phyloP scores from a whole-genome alignment of 2,797 vertebrate species.

The Holocentrus rufus region DNA sequence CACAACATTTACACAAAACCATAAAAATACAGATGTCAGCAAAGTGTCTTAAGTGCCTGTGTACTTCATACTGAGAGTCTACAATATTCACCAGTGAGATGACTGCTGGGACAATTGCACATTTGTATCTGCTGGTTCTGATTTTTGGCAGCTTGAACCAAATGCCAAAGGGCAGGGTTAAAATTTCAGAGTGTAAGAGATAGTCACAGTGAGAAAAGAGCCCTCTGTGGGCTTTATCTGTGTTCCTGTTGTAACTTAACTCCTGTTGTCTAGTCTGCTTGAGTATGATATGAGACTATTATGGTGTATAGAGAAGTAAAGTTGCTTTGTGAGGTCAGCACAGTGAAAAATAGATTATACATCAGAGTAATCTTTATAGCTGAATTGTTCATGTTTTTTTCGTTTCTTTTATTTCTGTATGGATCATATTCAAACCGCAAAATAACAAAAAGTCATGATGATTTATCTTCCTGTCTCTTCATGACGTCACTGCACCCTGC shows the following conservation, averaged over 20 bases:
- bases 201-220: neutral
- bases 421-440: slow-evolving; percentile 30
- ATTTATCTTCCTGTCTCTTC: slow-evolving; percentile 34
- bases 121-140: neutral
- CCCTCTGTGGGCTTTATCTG: neutral
- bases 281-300: neutral
- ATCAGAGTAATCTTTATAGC: neutral
- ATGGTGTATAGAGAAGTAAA: neutral
- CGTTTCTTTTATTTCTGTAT: neutral
- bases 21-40: no score
- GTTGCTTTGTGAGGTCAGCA: neutral
- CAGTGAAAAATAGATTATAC: neutral
- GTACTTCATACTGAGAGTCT: neutral
- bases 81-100: slow-evolving; percentile 3
- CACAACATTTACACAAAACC: neutral
- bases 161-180: slow-evolving; percentile 5
- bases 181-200: neutral
- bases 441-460: slow-evolving; percentile 33
- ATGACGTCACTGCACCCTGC: slow-evolving; percentile 54
- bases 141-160: slow-evolving; percentile 9
- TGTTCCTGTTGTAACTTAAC: neutral
- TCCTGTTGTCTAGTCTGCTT: neutral
- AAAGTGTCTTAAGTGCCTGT: neutral
- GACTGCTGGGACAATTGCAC: neutral
- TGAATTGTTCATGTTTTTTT: neutral